These are phyloP conservation scores for Prunella fulvescens DNA, from an alignment of 2,113 vertebrate species.

Conservation along the genomic window DNA sequence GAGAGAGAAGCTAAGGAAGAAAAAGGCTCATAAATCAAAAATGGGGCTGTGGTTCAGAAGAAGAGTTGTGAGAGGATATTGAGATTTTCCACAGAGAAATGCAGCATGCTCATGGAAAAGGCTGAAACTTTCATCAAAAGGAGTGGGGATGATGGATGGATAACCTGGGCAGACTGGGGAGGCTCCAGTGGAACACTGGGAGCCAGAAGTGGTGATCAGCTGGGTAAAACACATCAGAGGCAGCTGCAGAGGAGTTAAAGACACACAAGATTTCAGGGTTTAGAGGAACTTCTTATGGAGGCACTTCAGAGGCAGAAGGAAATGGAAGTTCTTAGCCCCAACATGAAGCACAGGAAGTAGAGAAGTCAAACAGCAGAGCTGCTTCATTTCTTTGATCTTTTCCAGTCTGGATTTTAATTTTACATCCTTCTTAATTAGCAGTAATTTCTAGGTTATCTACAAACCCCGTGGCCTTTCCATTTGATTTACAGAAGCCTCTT, in stretches of 20 bases:
- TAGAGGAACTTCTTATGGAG: not conserved
- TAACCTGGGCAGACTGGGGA: not conserved
- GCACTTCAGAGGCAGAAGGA: not conserved
- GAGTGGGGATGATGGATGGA: not conserved
- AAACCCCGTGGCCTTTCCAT: not conserved
- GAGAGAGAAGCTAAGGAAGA: not conserved
- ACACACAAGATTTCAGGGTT: not conserved
- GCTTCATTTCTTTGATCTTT: not conserved
- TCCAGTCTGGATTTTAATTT: not conserved
- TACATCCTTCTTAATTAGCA: not conserved
- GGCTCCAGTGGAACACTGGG: not conserved
- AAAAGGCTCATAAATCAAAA: not conserved
- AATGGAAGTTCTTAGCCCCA: not conserved
- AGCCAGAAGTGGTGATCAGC: not conserved
- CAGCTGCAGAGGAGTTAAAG: not conserved
- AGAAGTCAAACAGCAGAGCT: not conserved
- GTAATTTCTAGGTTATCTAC: not conserved
- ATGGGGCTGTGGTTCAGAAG: not conserved
- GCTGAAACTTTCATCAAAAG: not conserved
- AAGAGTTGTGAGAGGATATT: not conserved
- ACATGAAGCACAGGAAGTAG: not conserved
- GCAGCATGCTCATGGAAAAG: fast-evolving
- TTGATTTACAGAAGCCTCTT: not conserved
- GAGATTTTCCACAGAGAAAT: not conserved
- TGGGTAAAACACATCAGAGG: not conserved